phyloP scores from a whole-genome alignment of 64 coral and sea anemone species.

The Stylophora pistillata region DNA sequence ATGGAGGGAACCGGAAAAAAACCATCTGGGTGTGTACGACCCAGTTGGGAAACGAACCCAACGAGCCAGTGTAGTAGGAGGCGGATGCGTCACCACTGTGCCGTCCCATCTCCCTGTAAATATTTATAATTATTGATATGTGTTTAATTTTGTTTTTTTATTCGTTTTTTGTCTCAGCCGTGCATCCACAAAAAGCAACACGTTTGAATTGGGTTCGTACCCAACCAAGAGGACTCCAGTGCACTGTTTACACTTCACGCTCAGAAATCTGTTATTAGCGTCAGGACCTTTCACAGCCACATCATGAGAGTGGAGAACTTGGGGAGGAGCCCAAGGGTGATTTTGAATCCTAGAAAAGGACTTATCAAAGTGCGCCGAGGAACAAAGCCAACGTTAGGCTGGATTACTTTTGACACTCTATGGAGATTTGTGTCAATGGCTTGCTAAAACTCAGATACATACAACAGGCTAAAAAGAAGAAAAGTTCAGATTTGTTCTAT shows the following conservation, averaged over 20 bases:
- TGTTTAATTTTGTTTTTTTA: not conserved
- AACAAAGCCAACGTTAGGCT: too few relatives aligned
- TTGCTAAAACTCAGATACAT: not conserved
- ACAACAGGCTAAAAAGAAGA: constrained; percentile 70
- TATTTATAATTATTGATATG: not conserved
- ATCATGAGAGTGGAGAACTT: not conserved
- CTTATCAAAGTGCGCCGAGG: too few relatives aligned
- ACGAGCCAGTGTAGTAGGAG: too few relatives aligned
- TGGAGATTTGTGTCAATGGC: too few relatives aligned
- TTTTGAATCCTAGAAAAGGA: too few relatives aligned
- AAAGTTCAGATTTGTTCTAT: constrained; percentile 81
- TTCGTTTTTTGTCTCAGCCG: constrained; percentile 15
- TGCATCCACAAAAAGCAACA: not conserved
- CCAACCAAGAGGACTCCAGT: constrained; percentile 90
- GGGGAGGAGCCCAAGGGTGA: too few relatives aligned
- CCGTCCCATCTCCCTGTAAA: too few relatives aligned
- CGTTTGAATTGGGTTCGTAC: constrained; percentile 67
- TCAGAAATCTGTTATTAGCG: constrained; percentile 87
- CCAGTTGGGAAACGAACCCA: too few relatives aligned
- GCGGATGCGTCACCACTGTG: too few relatives aligned
- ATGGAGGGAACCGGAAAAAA: too few relatives aligned
- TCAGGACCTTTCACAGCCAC: constrained; percentile 73
- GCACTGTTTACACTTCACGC: constrained; percentile 93
- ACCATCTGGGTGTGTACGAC: too few relatives aligned
- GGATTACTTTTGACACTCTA: too few relatives aligned